Conservation (phyloP, 2,113 vertebrate genomes). For the Trematomus loennbergii region DNA sequence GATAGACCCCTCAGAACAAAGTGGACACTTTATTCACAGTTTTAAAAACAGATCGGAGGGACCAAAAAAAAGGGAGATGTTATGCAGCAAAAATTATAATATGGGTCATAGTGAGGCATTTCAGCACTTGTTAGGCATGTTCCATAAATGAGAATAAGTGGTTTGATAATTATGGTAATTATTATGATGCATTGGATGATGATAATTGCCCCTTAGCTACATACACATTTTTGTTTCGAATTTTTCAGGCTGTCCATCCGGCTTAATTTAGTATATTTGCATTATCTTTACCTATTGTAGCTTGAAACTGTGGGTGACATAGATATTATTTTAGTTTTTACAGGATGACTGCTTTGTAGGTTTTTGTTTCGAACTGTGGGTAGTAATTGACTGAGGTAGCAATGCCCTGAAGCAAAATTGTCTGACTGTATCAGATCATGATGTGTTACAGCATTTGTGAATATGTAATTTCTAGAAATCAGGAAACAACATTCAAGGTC, state of each 20-base stretch:
- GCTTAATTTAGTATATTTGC: neutral
- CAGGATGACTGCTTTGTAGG: neutral
- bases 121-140: neutral
- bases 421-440: neutral
- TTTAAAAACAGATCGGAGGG: neutral
- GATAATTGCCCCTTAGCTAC: neutral
- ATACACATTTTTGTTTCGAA: neutral
- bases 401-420: neutral
- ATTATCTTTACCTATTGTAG: slow-evolving; percentile 19
- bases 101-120: neutral
- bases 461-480: neutral
- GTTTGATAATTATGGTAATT: neutral
- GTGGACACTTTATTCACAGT: neutral
- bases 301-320: neutral
- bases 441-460: neutral
- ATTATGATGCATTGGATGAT: neutral
- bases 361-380: neutral
- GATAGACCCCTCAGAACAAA: slow-evolving; percentile 7
- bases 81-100: slow-evolving; percentile 1
- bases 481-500: neutral
- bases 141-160: neutral
- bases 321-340: slow-evolving; percentile 6
- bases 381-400: neutral
- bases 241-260: neutral
- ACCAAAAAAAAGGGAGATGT: neutral